Base-by-base conservation (phyloP, 2,888 invertebrate genomes). In the Macrosoma leucophasiata region DNA sequence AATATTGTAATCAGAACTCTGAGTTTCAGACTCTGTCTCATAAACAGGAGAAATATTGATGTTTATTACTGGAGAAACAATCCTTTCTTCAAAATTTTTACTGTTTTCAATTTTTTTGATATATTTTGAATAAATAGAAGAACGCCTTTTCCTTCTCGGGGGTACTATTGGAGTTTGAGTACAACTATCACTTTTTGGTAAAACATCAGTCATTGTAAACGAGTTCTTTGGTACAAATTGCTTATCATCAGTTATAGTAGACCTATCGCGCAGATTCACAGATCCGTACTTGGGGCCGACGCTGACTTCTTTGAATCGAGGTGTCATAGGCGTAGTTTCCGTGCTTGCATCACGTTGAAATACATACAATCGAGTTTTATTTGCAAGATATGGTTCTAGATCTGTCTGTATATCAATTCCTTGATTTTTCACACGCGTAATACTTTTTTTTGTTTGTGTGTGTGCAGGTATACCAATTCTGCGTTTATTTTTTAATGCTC, bases 11-110 rank as follows among this genome's bases (percentile, higher is more conserved):
- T 85, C 87, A 10, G 87, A 87, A 48, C 64, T 72, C 50, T 78
- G 66, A 10, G 74, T 60, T 46, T 79, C 84, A 19, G 75, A 68
- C 39, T 82, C 82, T 5, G 58, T 60, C 13, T 74, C 56, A 57
- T 84, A 87, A 28, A 82, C 71, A 43, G 87, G 87, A 1, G 87
- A 85, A 46, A 88, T 87, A 50, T 87, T 88, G 33, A 89, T 88
- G 44, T 86, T 88, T 23, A 89, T 85, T 2, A 87, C 67, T 21
- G 86, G 79, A 8, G 84, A 62, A 26, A 68, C 58, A 42, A 69
- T 64, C 39, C 41, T 57, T 21, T 84, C 79, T 39, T 70, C 57
- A 18, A 26, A 13, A 36, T 49, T 54, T 17, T 62, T 52, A 4
- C 46, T 52, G 5, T 47, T 39, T 36, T 60, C 51, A 36, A 49